Percentiles rank a stretch among this genome's conserved stretches.
Conservation (phyloP, 2,797 vertebrate genomes). For the Cottoperca gobio region DNA sequence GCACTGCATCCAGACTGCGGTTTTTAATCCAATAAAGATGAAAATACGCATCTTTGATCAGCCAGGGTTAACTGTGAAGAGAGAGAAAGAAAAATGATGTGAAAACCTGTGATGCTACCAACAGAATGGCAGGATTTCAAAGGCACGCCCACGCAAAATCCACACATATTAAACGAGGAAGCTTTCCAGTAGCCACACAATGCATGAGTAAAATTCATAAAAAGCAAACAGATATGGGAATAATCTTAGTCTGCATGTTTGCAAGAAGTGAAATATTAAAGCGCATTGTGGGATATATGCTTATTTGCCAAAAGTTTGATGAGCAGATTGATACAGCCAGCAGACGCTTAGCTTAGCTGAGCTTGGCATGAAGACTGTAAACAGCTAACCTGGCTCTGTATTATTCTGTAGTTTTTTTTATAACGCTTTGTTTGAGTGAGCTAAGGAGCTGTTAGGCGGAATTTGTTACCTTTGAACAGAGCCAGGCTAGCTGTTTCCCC, state of each 20-base stretch:
- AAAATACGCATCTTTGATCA: conserved; percentile 52
- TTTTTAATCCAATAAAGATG: conserved; percentile 54
- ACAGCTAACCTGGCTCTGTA: not conserved
- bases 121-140: conserved; percentile 62
- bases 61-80: conserved; percentile 82
- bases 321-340: not conserved
- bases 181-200: conserved; percentile 55
- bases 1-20: conserved; percentile 49
- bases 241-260: conserved; percentile 25
- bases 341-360: not conserved
- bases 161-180: conserved; percentile 73
- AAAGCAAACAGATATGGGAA: conserved; percentile 26
- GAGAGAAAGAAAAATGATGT: conserved; percentile 52
- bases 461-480: not conserved
- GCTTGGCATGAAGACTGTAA: not conserved
- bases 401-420: not conserved
- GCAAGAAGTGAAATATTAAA: conserved; percentile 18
- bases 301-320: not conserved
- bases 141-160: conserved; percentile 71
- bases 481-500: not conserved
- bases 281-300: not conserved
- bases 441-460: not conserved
- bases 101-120: conserved; percentile 59
- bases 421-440: not conserved
- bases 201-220: conserved; percentile 32